Evolutionary conservation across 2,113 vertebrate genomes (phyloP), one percentile per base, ranked within the genome.

Genomic region (Aldabrachelys gigantea): DNA sequence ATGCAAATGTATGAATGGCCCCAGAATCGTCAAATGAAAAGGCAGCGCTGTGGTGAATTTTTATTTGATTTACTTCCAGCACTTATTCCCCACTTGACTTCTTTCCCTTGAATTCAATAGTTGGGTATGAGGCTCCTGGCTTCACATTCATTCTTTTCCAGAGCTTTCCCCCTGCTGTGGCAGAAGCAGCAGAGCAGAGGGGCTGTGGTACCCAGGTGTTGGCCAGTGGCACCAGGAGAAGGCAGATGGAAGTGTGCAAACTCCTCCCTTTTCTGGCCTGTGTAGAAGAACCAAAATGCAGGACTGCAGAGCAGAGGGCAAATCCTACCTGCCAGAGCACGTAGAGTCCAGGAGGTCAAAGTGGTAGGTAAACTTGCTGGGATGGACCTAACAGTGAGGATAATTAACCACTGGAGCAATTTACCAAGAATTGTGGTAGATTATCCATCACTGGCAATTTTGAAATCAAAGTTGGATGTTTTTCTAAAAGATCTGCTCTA

Each of bases 1-100:
- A 97, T 97, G 97, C n/a, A 98, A 97, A 98, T 98, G 89, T 96
- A 94, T 95, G 92, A 97, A 88, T 4, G 78, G 91, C 92, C 96
- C 94, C 81, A 93, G 93, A 97, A 96, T 95, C 91, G 85, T 89
- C 95, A 88, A 94, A 96, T 95, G 84, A 90, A 97, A 97, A 97
- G 90, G 84, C 93, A 95, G 93, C 82, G 84, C 95, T 83, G 92
- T 85, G 29, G 0, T 89, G 97, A 94, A 98, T 98, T 96, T 88
- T 95, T 85, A 98, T 97, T 87, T 54, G 2, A 54, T 96, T 95
- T 89, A 80, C 92, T 96, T 95, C 87, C 0, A 35, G 96, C 72
- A 76, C 95, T 91, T 56, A 91, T 90, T 57, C 87, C 80, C 10
- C 69, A 2, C 44, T 31, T 35, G 2, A 0, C 29, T 81, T 17